phyloP scores from a whole-genome alignment of 2,113 vertebrate species.

The Gnathonemus longibarbis region DNA sequence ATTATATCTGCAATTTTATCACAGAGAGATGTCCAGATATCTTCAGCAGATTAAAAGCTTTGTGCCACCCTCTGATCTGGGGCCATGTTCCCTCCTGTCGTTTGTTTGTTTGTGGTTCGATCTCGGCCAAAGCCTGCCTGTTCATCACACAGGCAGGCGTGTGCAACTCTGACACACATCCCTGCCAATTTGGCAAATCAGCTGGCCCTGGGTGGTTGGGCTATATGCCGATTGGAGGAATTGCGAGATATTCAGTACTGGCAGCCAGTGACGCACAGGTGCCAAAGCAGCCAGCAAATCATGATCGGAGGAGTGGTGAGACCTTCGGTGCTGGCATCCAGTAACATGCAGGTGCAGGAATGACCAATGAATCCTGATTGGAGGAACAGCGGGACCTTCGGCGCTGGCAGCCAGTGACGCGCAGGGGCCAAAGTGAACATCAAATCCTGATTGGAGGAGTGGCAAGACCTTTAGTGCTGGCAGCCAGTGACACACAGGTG shows the following conservation, averaged over 20 bases:
- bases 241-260: neutral
- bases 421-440: neutral
- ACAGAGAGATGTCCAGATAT: slow-evolving; percentile 20
- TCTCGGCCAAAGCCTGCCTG: neutral
- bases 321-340: neutral
- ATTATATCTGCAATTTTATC: slow-evolving; percentile 44
- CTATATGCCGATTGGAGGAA: neutral
- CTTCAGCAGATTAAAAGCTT: neutral
- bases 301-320: neutral
- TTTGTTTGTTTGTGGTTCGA: neutral
- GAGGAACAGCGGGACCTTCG: neutral
- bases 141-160: neutral
- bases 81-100: neutral
- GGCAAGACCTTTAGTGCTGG: neutral
- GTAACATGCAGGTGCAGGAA: neutral
- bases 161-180: neutral
- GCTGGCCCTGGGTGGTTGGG: neutral
- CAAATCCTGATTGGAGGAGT: neutral
- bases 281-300: neutral
- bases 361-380: neutral
- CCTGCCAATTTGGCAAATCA: neutral
- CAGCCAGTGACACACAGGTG: neutral
- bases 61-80: neutral
- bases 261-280: neutral
- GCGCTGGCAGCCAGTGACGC: neutral